Evolutionary conservation across 2,797 vertebrate species (phyloP).

Genomic region (Lepus oiostolus): DNA sequence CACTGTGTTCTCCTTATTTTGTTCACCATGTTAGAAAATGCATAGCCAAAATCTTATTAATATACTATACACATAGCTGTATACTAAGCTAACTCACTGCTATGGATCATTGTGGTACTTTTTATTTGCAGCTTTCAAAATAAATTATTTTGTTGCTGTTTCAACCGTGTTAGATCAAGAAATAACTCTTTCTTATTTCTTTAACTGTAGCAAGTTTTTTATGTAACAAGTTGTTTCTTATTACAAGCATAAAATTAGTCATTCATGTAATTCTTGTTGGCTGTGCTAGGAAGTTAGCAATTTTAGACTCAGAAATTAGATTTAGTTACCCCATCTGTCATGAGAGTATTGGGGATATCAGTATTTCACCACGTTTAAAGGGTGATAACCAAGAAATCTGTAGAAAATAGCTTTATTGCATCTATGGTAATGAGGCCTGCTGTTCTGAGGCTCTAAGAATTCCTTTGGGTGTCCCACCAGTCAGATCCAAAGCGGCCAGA

Average conservation of each 20-base stretch:
- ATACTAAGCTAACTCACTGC: neutral
- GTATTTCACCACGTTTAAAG: conserved; percentile 76
- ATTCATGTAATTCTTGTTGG: conserved; percentile 59
- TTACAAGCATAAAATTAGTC: neutral
- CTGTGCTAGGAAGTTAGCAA: conserved; percentile 71
- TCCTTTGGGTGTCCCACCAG: conserved; percentile 64
- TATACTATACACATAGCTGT: neutral
- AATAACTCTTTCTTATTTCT: neutral
- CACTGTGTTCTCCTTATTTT: neutral
- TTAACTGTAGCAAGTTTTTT: neutral
- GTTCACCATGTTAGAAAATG: neutral
- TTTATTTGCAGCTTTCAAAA: neutral
- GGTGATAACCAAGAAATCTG: conserved; percentile 74
- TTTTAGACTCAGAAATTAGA: conserved; percentile 71
- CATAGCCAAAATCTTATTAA: neutral
- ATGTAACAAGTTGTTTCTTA: neutral
- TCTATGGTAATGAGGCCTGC: conserved; percentile 59
- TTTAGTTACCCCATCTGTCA: conserved; percentile 69
- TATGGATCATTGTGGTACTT: neutral
- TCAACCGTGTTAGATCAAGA: neutral
- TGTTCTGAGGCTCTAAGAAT: conserved; percentile 60
- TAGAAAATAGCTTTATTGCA: conserved; percentile 76
- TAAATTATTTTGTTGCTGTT: neutral
- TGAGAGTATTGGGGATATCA: conserved; percentile 71
- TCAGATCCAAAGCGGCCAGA: conserved; percentile 22